Percentiles rank a stretch among this genome's conserved stretches.
Conservation (phyloP, 1,140 invertebrate species). For the Hermetia illucens region DNA sequence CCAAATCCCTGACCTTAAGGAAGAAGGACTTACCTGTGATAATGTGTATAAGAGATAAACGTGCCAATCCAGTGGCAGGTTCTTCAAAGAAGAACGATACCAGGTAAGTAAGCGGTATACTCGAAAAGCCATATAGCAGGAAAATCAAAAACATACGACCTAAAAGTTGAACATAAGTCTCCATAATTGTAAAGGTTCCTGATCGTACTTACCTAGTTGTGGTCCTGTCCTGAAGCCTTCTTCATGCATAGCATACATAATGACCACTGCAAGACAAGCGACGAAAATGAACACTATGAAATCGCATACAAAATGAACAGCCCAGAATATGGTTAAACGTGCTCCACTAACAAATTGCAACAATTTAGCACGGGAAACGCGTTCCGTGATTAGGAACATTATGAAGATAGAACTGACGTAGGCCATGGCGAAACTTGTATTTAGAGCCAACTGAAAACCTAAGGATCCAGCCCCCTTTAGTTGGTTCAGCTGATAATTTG, state of each 20-base stretch:
- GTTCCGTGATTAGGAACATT: conserved; percentile 42
- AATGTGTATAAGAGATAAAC: conserved; percentile 49
- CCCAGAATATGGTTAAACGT: conserved; percentile 53
- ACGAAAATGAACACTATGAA: conserved; percentile 45
- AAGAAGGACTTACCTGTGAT: conserved; percentile 46
- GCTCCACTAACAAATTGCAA: conserved; percentile 60
- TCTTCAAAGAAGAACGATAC: conserved; percentile 43
- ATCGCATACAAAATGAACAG: conserved; percentile 57
- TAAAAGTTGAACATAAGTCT: conserved; percentile 9
- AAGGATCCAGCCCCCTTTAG: conserved; percentile 37
- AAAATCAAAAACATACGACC: conserved; percentile 34
- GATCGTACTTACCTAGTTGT: conserved; percentile 22
- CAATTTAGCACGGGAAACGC: conserved; percentile 36
- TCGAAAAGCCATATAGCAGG: conserved; percentile 35
- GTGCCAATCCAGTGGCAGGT: conserved; percentile 56
- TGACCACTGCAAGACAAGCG: conserved; percentile 33
- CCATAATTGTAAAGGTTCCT: too few species aligned
- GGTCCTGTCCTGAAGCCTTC: conserved; percentile 33
- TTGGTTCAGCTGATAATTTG: too few species aligned
- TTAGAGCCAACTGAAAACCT: conserved; percentile 47
- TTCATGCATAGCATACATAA: conserved; percentile 42
- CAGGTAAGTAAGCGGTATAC: conserved; percentile 41
- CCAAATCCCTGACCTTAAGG: too few species aligned
- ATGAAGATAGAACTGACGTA: conserved; percentile 63
- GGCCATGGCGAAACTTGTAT: conserved; percentile 48